Evolutionary conservation across 2,888 invertebrate species (phyloP), one percentile per base, ranked within the genome.

Genomic region (Reticulitermes lucifugus): DNA sequence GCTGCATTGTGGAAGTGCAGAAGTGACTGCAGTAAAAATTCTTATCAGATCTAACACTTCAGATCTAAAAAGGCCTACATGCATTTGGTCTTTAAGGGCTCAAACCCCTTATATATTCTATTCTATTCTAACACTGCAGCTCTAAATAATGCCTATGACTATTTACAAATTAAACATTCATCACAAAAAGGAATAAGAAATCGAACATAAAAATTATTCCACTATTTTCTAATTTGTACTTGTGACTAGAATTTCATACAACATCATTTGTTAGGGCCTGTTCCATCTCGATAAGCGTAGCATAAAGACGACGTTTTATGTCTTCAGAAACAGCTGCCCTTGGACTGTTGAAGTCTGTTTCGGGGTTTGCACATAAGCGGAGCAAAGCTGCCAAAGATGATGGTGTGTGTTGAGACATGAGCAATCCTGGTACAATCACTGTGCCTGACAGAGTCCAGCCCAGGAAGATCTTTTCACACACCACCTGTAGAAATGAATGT

Each of bases 381-480:
- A 94, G 89, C 85, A 94, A 89, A 10, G 93, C 91, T 2, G 94
- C 92, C 70, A 94, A 89, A 60, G 92, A 91, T 22, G 92, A 91
- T 1, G 94, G 93, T 0, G 94, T 93, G 86, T 93, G 92, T 83
- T 93, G 91, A 0, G 94, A 93, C 91, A 94, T 92, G 43, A 94
- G 89, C 85, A 94, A 89, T 0, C 94, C 94, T 25, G 94, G 94
- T 86, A 94, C 91, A 88, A 94, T 92, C 73, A 94, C 90, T 65
- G 92, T 92, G 65, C 93, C 94, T 1, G 94, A 93, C 88, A 93
- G 91, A 46, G 93, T 91, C 94, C 94, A 94, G 0, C 94, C 94
- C 60, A 94, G 91, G 89, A 94, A 94, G 87, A 94, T 93, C 88
- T 93, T 94, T 88, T 94, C 94, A 88, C 94, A 94, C 46, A 94